Conservation (phyloP, 23 tunicate species). For the Corella eumyota region DNA sequence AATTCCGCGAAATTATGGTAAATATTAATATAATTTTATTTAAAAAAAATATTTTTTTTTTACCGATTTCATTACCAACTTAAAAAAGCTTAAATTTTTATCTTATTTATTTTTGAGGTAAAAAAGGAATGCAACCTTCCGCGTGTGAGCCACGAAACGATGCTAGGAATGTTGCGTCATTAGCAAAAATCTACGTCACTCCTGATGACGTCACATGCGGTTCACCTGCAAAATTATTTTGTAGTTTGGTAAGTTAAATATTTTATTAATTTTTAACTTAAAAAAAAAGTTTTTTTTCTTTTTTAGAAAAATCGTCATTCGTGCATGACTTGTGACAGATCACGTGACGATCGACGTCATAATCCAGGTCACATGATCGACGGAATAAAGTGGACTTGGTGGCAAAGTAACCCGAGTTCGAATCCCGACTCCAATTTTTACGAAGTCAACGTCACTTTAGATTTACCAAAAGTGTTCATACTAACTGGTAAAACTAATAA, state of each 20-base stretch:
- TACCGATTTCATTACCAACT: too few relatives aligned
- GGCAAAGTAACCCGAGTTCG: constrained; percentile 47
- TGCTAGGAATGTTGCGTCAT: constrained; percentile 14
- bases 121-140: neutral
- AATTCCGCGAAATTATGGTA: too few relatives aligned
- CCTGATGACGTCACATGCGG: constrained; percentile 67
- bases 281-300: too few relatives aligned
- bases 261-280: too few relatives aligned
- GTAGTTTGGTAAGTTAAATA: constrained; percentile 37
- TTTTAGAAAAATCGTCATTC: constrained; percentile 40
- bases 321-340: constrained; percentile 29
- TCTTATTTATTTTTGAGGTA: too few relatives aligned
- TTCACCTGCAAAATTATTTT: constrained; percentile 19
- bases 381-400: constrained; percentile 65
- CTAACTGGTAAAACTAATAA: constrained; percentile 21
- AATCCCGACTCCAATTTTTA: constrained; percentile 1
- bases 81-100: too few relatives aligned
- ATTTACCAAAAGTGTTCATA: constrained; percentile 41
- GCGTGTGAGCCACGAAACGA: constrained; percentile 44
- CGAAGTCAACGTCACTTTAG: constrained; percentile 36
- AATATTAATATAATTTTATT: too few relatives aligned
- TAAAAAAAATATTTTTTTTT: too few relatives aligned
- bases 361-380: constrained; percentile 32
- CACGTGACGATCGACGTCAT: constrained; percentile 12
- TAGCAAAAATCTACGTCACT: constrained; percentile 27